phyloP scores from a whole-genome alignment of 2,888 invertebrate species.

The Aromia moschata region DNA sequence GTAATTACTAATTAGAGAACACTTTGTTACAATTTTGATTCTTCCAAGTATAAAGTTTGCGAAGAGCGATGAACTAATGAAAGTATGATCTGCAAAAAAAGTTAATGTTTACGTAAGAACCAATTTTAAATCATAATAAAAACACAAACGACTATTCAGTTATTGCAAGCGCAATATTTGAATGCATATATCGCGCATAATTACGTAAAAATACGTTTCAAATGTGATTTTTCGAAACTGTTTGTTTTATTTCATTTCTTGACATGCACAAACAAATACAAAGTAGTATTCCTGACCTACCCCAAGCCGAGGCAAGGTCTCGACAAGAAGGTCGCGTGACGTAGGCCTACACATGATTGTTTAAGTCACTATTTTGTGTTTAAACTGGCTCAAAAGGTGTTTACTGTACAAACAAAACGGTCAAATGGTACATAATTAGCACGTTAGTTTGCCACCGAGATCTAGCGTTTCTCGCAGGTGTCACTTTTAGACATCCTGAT shows the following conservation, averaged over 20 bases:
- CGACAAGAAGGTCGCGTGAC: conserved; percentile 19
- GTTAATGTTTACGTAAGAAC: no score
- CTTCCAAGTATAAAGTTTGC: no score
- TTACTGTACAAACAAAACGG: conserved; percentile 59
- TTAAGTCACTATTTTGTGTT: conserved; percentile 47
- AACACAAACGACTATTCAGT: background rate
- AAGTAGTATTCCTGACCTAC: conserved; percentile 26
- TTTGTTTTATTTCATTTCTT: conserved; percentile 22
- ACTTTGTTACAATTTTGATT: no score
- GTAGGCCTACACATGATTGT: conserved; percentile 19
- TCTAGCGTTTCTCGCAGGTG: conserved; percentile 29
- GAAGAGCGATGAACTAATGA: no score
- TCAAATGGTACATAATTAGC: conserved; percentile 57
- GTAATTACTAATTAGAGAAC: no score
- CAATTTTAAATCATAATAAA: background rate
- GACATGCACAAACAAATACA: conserved; percentile 26
- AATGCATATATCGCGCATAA: background rate
- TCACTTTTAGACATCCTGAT: conserved; percentile 20
- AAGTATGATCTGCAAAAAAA: no score
- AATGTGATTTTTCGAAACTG: conserved; percentile 8
- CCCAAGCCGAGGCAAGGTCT: conserved; percentile 22
- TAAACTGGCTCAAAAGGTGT: conserved; percentile 60
- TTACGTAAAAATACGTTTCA: background rate
- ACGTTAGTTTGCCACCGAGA: conserved; percentile 44
- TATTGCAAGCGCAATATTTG: background rate